Conservation (phyloP, 2,888 invertebrate species). For the Drosophila lacicola region DNA sequence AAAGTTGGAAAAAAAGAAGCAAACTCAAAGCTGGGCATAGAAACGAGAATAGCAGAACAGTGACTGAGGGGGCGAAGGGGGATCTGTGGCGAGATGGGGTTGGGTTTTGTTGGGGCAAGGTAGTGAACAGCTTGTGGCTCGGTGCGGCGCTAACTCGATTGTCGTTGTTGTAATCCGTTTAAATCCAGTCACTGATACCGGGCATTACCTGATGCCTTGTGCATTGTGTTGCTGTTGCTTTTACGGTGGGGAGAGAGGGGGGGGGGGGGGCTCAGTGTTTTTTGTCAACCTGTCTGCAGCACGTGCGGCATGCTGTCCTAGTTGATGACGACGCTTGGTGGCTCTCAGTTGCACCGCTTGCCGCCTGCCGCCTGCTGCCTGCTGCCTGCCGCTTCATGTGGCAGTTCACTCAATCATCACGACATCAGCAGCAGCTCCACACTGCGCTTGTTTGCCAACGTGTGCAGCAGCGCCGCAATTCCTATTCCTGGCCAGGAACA, state of each 20-base stretch:
- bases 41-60: conserved; percentile 7
- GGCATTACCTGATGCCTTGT: conserved; percentile 68
- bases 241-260: conserved; percentile 44
- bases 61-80: not conserved
- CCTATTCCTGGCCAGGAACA: conserved; percentile 1
- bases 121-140: conserved; percentile 24
- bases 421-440: conserved; percentile 56
- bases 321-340: conserved; percentile 39
- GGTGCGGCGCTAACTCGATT: conserved; percentile 76
- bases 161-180: conserved; percentile 80
- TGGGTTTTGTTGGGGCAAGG: conserved; percentile 1
- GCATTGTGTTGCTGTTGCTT: conserved; percentile 30
- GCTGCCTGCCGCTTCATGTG: conserved; percentile 59
- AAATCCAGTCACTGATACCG: conserved; percentile 79
- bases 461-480: conserved; percentile 31
- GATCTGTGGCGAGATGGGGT: not conserved
- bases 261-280: conserved; percentile 66
- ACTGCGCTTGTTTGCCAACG: conserved; percentile 73
- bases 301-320: conserved; percentile 69
- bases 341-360: conserved; percentile 11
- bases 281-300: conserved; percentile 80
- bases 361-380: conserved; percentile 11
- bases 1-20: conserved; percentile 26
- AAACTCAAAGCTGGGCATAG: conserved; percentile 37
- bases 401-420: conserved; percentile 81